These are phyloP conservation scores for Aphodius granarius DNA, from an alignment of 2,888 invertebrate species.

Conservation along the genomic window DNA sequence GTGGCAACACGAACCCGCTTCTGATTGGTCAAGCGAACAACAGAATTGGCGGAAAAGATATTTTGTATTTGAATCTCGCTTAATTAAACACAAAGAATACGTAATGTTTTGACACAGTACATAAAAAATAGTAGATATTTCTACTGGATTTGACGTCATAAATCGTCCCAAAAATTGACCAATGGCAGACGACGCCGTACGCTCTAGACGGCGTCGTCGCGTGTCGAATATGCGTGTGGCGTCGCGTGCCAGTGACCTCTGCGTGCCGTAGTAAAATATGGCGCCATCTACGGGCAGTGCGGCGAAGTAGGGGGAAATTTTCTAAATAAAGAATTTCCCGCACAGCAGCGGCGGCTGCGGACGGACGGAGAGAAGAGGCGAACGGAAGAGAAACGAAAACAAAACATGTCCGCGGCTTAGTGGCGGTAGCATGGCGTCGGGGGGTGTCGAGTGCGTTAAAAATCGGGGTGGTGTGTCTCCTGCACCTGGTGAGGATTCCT, in stretches of 20 bases:
- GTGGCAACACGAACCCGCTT: too few relatives aligned
- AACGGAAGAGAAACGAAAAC: conserved; percentile 15
- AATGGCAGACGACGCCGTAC: neutral
- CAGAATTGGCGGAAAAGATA: too few relatives aligned
- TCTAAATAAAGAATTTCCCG: conserved; percentile 29
- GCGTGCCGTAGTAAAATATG: neutral
- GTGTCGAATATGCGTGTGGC: conserved; percentile 11
- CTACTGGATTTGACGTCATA: neutral
- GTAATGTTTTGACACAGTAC: too few relatives aligned
- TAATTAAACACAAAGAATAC: too few relatives aligned
- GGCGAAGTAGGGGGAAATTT: conserved; percentile 20
- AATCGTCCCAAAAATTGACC: neutral
- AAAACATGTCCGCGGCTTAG: conserved; percentile 33
- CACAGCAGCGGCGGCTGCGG: neutral
- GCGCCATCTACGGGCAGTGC: conserved; percentile 24
- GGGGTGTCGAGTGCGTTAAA: conserved; percentile 47
- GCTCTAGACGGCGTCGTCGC: neutral
- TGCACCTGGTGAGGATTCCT: conserved; percentile 60
- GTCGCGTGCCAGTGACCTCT: conserved; percentile 28
- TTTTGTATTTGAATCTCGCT: too few relatives aligned
- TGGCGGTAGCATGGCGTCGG: conserved; percentile 45
- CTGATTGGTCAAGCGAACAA: too few relatives aligned
- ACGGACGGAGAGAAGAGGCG: too few relatives aligned
- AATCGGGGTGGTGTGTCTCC: conserved; percentile 47
- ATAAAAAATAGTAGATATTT: neutral